Evolutionary conservation across 23 tunicate species (phyloP).

Genomic region (Aplidium turbinatum): DNA sequence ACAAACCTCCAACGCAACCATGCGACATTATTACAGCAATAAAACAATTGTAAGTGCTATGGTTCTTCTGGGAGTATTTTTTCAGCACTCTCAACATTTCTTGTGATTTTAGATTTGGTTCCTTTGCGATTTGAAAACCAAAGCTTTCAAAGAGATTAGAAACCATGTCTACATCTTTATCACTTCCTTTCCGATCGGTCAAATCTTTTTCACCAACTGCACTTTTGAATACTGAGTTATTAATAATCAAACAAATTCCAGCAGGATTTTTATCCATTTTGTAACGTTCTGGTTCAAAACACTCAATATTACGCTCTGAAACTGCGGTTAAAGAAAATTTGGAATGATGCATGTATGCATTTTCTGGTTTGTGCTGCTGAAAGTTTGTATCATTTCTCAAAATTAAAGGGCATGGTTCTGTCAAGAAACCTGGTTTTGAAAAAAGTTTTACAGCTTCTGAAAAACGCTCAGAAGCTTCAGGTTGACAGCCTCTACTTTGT

Average conservation of each 20-base stretch:
- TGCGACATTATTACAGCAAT: constrained; percentile 62
- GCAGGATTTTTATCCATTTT: constrained; percentile 52
- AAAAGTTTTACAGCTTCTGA: too few relatives aligned
- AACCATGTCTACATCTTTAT: constrained; percentile 35
- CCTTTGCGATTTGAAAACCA: constrained; percentile 37
- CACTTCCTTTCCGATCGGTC: constrained; percentile 48
- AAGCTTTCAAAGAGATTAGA: constrained; percentile 34
- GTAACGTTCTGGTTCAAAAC: too few relatives aligned
- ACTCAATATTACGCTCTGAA: too few relatives aligned
- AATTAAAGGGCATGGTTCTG: too few relatives aligned
- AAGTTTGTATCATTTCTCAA: too few relatives aligned
- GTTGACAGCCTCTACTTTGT: too few relatives aligned
- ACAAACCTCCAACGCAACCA: constrained; percentile 63
- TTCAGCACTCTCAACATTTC: constrained; percentile 27
- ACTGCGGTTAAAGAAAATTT: too few relatives aligned
- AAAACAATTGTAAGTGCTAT: constrained; percentile 56
- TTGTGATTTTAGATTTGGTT: constrained; percentile 55
- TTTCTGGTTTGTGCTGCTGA: too few relatives aligned
- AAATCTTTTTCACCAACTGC: constrained; percentile 6
- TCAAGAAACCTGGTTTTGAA: too few relatives aligned
- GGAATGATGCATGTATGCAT: too few relatives aligned
- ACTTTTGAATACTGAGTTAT: constrained; percentile 33
- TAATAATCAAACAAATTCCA: constrained; percentile 66
- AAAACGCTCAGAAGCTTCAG: too few relatives aligned
- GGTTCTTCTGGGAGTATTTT: constrained; percentile 6